Base-by-base conservation (phyloP, 1,140 invertebrate species). In the Platyscapa corneri region DNA sequence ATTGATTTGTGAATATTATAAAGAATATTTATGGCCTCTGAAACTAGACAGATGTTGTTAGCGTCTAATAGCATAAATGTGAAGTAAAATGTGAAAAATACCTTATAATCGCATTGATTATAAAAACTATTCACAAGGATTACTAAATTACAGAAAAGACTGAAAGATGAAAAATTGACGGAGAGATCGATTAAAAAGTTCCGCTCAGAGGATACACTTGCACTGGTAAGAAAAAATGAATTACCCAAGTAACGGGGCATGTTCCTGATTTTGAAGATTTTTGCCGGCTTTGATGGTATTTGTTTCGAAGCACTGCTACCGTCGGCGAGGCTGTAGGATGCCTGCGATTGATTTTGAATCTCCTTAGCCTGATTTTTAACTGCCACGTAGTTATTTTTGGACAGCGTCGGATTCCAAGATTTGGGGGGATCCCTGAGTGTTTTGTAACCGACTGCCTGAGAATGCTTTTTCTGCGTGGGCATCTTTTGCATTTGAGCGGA, bases 211-310 rank as follows among this genome's bases (percentile, higher is more conserved):
- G n/a, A n/a, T n/a, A 46, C 6, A 46, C 42, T 46, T 46, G 12
- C 5, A 7, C 5, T 46, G 5, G 12, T 46, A 46, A 46, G 42
- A n/a, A 37, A 42, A 72, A 49, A 39, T 49, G 18, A 53, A 27
- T 86, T 86, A 0, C 94, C 95, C n/a, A 95, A 88, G 87, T 94
- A 95, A 85, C 95, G 89, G 0, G 94, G 95, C 85, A 94, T 93
- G 85, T 95, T 95, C 32, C 95, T 89, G 89, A 94, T 93, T 86
- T 95, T 95, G 83, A 95, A 95, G 65, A 95, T 95, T 87, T 94
- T 95, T 0, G 94, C 93, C 0, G 94, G 94, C 72, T 94, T 94
- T 0, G 91, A 92, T 6, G 90, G 88, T 56, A 92, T 91, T 20
- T 89, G 88, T 64, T 93, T 93, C 0, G 86, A 75, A 6, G 77